phyloP scores from a whole-genome alignment of 2,888 invertebrate genomes.

The Galerucella nymphaeae region DNA sequence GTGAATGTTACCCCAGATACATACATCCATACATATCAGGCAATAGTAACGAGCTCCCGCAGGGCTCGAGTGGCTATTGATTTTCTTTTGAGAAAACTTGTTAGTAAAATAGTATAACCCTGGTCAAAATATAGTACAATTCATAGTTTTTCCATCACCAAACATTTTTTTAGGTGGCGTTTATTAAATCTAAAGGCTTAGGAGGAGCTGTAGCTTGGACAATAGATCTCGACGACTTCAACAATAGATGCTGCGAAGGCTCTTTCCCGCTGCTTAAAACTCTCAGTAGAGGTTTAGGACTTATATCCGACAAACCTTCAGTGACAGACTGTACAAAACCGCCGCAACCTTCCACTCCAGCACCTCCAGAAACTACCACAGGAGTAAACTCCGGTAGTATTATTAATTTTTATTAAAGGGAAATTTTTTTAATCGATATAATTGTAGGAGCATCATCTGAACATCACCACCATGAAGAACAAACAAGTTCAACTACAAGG shows the following conservation, averaged over 20 bases:
- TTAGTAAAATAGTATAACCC: too few relatives aligned
- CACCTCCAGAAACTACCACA: constrained; percentile 80
- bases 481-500: constrained; percentile 57
- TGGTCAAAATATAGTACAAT: too few relatives aligned
- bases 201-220: constrained; percentile 91
- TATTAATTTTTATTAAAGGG: too few relatives aligned
- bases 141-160: too few relatives aligned
- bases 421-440: background rate
- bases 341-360: constrained; percentile 78
- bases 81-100: too few relatives aligned
- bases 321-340: constrained; percentile 77
- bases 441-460: constrained; percentile 58
- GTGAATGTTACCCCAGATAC: too few relatives aligned
- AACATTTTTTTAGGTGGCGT: constrained; percentile 70
- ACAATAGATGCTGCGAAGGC: constrained; percentile 84
- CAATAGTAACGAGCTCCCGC: too few relatives aligned
- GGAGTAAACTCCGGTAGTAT: constrained; percentile 67
- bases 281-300: constrained; percentile 81
- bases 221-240: constrained; percentile 87
- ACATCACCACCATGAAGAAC: constrained; percentile 45
- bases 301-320: constrained; percentile 66
- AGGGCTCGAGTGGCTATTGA: too few relatives aligned
- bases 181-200: constrained; percentile 77
- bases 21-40: too few relatives aligned
- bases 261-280: constrained; percentile 81